Percentiles rank a stretch among this genome's conserved stretches.
Conservation (phyloP, 2,888 invertebrate genomes). For the Cybosia mesomella region DNA sequence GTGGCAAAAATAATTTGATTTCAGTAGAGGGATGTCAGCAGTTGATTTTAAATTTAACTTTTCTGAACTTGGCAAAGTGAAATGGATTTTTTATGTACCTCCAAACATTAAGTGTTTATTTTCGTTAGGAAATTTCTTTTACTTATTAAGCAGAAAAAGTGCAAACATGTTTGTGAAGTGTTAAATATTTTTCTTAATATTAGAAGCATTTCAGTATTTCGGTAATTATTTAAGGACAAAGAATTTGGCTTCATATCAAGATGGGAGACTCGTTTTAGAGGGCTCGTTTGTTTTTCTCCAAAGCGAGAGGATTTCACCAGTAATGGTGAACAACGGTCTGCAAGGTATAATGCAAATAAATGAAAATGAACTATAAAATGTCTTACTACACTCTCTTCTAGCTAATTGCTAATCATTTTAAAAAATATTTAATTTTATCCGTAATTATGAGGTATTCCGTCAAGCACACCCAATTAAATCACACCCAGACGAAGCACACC, state of each 20-base stretch:
- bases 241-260: neutral
- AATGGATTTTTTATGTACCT: constrained; percentile 77
- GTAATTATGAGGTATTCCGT: too few relatives aligned
- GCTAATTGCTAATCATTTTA: too few relatives aligned
- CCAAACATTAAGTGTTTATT: constrained; percentile 71
- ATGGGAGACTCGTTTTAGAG: too few relatives aligned
- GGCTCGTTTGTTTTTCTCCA: too few relatives aligned
- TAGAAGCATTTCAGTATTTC: neutral
- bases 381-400: too few relatives aligned
- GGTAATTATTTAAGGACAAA: neutral
- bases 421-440: too few relatives aligned
- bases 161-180: constrained; percentile 35
- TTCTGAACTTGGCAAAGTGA: constrained; percentile 71
- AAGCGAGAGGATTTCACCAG: neutral
- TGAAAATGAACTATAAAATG: too few relatives aligned
- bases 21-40: constrained; percentile 72
- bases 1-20: constrained; percentile 82
- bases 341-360: too few relatives aligned
- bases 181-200: constrained; percentile 18
- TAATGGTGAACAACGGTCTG: too few relatives aligned
- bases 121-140: constrained; percentile 57
- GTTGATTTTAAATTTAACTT: constrained; percentile 81
- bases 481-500: too few relatives aligned
- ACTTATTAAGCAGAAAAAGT: constrained; percentile 49
- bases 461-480: too few relatives aligned